Percentiles rank a stretch among this genome's conserved stretches.
Evolutionary conservation across 1,140 invertebrate species (phyloP).

Genomic region (Uloborus diversus): DNA sequence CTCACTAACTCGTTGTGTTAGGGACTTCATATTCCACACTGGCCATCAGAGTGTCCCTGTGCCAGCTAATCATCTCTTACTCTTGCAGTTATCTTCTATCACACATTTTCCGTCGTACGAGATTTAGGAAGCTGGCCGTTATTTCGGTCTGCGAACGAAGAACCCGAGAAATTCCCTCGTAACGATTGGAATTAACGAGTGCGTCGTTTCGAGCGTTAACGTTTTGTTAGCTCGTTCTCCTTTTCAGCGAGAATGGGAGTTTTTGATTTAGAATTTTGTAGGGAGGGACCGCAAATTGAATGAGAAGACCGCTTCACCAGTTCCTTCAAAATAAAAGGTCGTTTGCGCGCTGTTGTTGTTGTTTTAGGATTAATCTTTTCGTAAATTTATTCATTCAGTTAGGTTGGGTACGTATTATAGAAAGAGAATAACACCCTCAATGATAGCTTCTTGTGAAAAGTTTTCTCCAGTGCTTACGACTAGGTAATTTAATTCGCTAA

Average conservation of each 20-base stretch:
- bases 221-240: slow-evolving; percentile 16
- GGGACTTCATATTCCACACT: too few species aligned
- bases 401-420: too few species aligned
- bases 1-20: too few species aligned
- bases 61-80: slow-evolving; percentile 39
- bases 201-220: slow-evolving; percentile 27
- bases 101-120: slow-evolving; percentile 44
- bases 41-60: slow-evolving; percentile 15
- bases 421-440: too few species aligned
- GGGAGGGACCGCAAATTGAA: not conserved
- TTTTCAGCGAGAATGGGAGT: not conserved
- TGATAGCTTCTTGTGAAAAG: too few species aligned
- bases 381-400: too few species aligned
- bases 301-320: not conserved
- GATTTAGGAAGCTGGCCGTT: slow-evolving; percentile 40
- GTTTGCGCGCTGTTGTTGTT: too few species aligned
- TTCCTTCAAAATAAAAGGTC: not conserved
- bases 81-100: slow-evolving; percentile 32
- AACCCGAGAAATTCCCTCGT: not conserved
- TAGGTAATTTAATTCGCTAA: too few species aligned
- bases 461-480: too few species aligned
- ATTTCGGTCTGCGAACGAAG: slow-evolving; percentile 1
- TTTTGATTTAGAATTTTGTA: slow-evolving; percentile 1
- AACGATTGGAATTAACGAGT: slow-evolving; percentile 50
- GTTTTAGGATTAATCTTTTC: too few species aligned